Conservation (phyloP, 1,140 invertebrate genomes). For the Lepeophtheirus salmonis region DNA sequence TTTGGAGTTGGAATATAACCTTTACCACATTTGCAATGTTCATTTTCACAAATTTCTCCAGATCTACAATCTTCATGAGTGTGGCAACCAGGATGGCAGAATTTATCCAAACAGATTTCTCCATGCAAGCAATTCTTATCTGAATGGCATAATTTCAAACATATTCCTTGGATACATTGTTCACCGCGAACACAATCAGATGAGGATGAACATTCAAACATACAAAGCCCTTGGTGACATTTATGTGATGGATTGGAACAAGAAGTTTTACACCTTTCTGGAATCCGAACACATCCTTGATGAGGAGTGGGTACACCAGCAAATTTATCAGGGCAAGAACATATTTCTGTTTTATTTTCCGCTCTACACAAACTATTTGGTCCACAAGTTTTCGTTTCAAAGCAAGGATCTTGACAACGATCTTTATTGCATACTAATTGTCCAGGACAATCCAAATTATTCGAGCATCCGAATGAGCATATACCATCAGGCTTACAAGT, state of each 20-base stretch:
- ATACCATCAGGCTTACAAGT: conserved; percentile 51
- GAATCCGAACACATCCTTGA: conserved; percentile 61
- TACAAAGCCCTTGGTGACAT: conserved; percentile 51
- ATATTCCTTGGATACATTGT: conserved; percentile 52
- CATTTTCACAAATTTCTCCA: conserved; percentile 55
- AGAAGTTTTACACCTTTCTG: conserved; percentile 38
- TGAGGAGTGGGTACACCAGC: conserved; percentile 66
- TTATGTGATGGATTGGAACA: conserved; percentile 47
- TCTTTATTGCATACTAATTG: conserved; percentile 58
- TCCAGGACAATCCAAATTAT: conserved; percentile 51
- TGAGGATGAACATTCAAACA: conserved; percentile 47
- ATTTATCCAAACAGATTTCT: conserved; percentile 63
- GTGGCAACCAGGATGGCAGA: conserved; percentile 59
- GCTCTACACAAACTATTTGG: conserved; percentile 60
- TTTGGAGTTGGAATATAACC: conserved; percentile 32
- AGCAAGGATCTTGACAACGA: conserved; percentile 62
- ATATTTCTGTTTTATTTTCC: conserved; percentile 37
- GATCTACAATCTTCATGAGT: conserved; percentile 53
- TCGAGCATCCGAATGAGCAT: conserved; percentile 59
- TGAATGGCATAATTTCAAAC: conserved; percentile 62
- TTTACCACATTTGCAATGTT: conserved; percentile 43
- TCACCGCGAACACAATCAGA: conserved; percentile 55
- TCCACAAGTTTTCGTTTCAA: conserved; percentile 51
- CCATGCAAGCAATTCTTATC: conserved; percentile 70
- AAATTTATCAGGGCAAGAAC: conserved; percentile 59